These are phyloP conservation scores for Halocaridina rubra DNA, from an alignment of 2,888 invertebrate species.

Conservation along the genomic window DNA sequence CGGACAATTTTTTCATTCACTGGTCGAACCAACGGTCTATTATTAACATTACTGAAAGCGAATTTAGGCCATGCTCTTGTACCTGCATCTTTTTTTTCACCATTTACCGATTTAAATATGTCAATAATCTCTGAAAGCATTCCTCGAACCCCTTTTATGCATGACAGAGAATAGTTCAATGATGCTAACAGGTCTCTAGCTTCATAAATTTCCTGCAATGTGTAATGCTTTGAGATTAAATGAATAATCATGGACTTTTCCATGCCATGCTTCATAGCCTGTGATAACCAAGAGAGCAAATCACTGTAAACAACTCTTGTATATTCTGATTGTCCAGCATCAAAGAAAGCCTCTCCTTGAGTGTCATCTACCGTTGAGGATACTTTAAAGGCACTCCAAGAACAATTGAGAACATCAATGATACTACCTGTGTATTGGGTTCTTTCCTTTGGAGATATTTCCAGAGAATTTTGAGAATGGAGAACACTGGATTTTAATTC, in stretches of 20 bases:
- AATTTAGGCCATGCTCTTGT: neutral
- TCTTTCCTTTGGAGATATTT: no score
- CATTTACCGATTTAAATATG: neutral
- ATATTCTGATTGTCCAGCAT: no score
- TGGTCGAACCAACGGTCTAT: conserved; percentile 9
- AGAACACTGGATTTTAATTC: no score
- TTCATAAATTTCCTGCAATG: conserved; percentile 2
- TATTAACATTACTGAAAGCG: neutral
- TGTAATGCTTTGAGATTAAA: neutral
- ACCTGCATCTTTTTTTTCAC: neutral
- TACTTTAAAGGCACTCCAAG: no score
- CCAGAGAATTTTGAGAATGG: no score
- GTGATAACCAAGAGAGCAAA: neutral
- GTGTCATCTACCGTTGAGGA: no score
- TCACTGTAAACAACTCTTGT: neutral
- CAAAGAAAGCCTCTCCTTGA: no score
- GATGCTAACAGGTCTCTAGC: neutral
- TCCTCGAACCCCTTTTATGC: conserved; percentile 22
- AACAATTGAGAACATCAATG: no score
- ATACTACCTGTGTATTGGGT: no score
- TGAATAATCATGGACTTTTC: neutral
- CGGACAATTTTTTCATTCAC: neutral
- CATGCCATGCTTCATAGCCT: neutral
- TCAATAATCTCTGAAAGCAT: neutral
- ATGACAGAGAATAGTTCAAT: neutral